Evolutionary conservation across 2,888 invertebrate genomes (phyloP), one percentile per base, ranked within the genome.

Genomic region (Caenorhabditis virilis): DNA sequence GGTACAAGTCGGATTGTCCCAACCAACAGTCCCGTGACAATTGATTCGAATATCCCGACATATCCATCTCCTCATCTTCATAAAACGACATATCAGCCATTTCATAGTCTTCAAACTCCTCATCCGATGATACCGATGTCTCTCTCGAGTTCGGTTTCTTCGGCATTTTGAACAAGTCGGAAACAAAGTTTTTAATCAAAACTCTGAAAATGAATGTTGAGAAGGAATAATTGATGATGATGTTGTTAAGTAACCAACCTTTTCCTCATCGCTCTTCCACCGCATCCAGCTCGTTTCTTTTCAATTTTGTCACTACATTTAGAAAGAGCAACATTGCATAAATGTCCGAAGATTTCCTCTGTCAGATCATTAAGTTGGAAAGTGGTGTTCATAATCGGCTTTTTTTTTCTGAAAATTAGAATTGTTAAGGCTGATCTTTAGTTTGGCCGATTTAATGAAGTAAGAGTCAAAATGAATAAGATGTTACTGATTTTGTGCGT

Each of bases 231-330:
- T n/a, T n/a, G n/a, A n/a, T n/a, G n/a, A n/a, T n/a, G n/a, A n/a
- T n/a, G n/a, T n/a, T n/a, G n/a, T n/a, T n/a, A n/a, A n/a, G n/a
- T n/a, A n/a, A n/a, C n/a, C n/a, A n/a, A n/a, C n/a, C n/a, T 18
- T 25, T 73, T 73, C 35, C 76, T 27, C 76, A 76, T 76, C 16
- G 73, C 69, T 11, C 56, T 49, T 18, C 76, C 76, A 33, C 76
- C 76, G 45, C 73, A 73, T 16, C 76, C 76, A 39, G 76, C 73
- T 39, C 57, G 27, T 39, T 73, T 62, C 56, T 67, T 65, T 48
- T 76, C 76, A 30, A 45, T 48, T 43, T 63, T 66, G 51, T 73
- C 73, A 47, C 69, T 74, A 52, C 76, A 76, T 53, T 76, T 76
- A 43, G 69, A 66, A 11, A 76, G 51, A 38, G 76, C 76, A 39